These are phyloP conservation scores for Ceratitis capitata DNA, from an alignment of 1,140 invertebrate genomes.

Conservation along the genomic window DNA sequence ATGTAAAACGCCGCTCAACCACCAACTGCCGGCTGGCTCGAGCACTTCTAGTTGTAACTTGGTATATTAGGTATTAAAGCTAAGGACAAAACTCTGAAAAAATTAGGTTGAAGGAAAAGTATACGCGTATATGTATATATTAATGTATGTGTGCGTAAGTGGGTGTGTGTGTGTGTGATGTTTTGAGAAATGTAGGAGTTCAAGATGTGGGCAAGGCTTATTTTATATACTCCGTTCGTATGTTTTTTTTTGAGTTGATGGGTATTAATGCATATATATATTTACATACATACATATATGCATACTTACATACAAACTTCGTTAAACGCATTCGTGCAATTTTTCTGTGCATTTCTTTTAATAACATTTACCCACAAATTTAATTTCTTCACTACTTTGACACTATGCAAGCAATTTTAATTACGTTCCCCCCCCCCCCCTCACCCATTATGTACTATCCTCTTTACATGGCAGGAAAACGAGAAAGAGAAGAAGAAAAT, in stretches of 20 bases:
- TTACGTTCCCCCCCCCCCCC: not conserved
- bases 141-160: not conserved
- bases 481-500: not conserved
- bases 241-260: not conserved
- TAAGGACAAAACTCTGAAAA: not conserved
- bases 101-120: not conserved
- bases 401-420: conserved; percentile 35
- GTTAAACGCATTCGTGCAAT: not conserved
- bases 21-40: not conserved
- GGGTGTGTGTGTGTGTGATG: not conserved
- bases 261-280: not conserved
- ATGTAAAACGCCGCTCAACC: not conserved
- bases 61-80: not conserved
- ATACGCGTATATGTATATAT: not conserved
- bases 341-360: conserved; percentile 25
- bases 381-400: conserved; percentile 34
- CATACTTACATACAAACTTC: not conserved
- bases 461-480: not conserved
- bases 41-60: not conserved
- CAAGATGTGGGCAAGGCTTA: not conserved
- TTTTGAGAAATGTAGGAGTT: not conserved
- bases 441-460: too few species aligned
- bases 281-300: not conserved
- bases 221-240: not conserved
- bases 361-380: conserved; percentile 37